phyloP scores from a whole-genome alignment of 1,140 invertebrate genomes.

The Drosophila serrata region DNA sequence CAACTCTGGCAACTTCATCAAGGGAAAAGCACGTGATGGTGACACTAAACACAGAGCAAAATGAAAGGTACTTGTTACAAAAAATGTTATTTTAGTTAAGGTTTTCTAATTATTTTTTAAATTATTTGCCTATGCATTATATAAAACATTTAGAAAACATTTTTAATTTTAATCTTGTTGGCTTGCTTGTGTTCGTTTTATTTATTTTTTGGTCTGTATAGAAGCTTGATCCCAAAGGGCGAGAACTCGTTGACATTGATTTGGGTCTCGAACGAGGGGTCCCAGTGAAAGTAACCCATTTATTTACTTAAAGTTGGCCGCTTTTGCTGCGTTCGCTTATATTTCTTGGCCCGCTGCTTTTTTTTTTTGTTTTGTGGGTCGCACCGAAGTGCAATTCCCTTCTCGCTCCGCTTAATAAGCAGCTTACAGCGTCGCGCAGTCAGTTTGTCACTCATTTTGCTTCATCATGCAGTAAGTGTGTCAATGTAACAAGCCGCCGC shows the following conservation, averaged over 20 bases:
- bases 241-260: constrained; percentile 72
- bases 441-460: constrained; percentile 83
- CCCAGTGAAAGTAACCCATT: constrained; percentile 74
- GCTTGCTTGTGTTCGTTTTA: neutral
- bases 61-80: neutral
- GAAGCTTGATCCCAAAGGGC: constrained; percentile 13
- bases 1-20: constrained; percentile 69
- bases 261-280: constrained; percentile 56
- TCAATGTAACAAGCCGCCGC: constrained; percentile 67
- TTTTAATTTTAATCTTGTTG: no score
- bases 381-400: constrained; percentile 17
- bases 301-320: constrained; percentile 71
- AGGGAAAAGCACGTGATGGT: constrained; percentile 52
- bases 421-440: constrained; percentile 74
- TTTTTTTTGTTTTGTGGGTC: constrained; percentile 56
- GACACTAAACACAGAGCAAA: neutral
- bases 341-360: constrained; percentile 33
- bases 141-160: no score
- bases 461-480: constrained; percentile 82
- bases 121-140: no score
- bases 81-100: neutral
- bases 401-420: constrained; percentile 70
- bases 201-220: neutral
- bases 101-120: neutral
- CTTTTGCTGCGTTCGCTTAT: constrained; percentile 49